A percentile compares a stretch with the other conserved stretches of the same genome.
phyloP scores from a whole-genome alignment of 2,797 vertebrate species.

The Scarus forsteni region DNA sequence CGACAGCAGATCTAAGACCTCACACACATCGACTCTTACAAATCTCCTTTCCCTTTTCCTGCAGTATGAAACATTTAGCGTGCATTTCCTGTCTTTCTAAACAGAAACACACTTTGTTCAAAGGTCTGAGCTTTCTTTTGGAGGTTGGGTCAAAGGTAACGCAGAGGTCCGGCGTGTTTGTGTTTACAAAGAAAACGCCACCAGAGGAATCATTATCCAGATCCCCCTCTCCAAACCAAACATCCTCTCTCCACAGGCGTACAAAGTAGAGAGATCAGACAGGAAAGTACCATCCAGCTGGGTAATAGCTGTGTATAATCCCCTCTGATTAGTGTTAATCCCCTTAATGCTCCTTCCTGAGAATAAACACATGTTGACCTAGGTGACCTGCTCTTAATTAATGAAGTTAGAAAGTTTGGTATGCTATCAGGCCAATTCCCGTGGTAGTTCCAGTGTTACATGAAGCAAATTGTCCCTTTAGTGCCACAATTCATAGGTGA shows the following conservation, averaged over 20 bases:
- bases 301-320: conserved; percentile 74
- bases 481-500: conserved; percentile 21
- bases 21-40: neutral
- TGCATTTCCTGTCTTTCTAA: neutral
- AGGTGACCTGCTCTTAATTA: conserved; percentile 71
- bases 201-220: conserved; percentile 68
- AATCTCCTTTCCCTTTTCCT: neutral
- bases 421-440: conserved; percentile 18
- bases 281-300: conserved; percentile 62
- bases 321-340: conserved; percentile 80
- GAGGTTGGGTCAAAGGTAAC: conserved; percentile 75
- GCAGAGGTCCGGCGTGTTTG: conserved; percentile 70
- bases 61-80: neutral
- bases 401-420: conserved; percentile 66
- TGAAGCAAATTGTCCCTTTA: conserved; percentile 1
- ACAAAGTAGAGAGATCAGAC: conserved; percentile 62
- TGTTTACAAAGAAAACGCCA: conserved; percentile 76
- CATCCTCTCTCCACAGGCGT: conserved; percentile 63
- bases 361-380: conserved; percentile 78
- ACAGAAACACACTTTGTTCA: conserved; percentile 17
- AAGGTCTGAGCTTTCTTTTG: conserved; percentile 20
- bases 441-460: conserved; percentile 1
- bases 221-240: conserved; percentile 73
- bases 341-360: conserved; percentile 74
- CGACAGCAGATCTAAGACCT: neutral